These are phyloP conservation scores for Synaphobranchus kaupii DNA, from an alignment of 2,797 vertebrate genomes.

Conservation along the genomic window DNA sequence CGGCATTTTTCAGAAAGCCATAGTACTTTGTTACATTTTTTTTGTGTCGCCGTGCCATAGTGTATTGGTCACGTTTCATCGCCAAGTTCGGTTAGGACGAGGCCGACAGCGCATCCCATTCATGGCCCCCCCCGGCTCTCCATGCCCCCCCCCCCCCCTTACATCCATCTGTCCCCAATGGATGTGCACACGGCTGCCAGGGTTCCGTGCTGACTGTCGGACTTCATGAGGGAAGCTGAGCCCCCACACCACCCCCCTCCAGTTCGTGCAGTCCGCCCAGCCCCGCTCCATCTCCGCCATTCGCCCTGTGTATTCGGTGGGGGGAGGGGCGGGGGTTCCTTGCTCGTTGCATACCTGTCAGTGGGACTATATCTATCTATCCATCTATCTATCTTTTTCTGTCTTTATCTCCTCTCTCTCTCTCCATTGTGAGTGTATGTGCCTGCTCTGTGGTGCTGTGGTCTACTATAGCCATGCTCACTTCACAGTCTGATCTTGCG, in stretches of 20 bases:
- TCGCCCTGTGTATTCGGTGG: slow-evolving; percentile 24
- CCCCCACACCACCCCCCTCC: not conserved
- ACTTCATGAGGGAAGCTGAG: not conserved
- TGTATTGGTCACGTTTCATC: slow-evolving; percentile 21
- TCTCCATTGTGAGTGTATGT: slow-evolving; percentile 22
- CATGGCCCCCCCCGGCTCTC: slow-evolving; percentile 49
- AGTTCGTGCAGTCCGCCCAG: slow-evolving; percentile 40
- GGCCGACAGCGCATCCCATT: slow-evolving; percentile 45
- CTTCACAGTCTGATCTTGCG: not conserved
- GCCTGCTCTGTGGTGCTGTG: slow-evolving; percentile 4
- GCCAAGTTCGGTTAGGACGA: slow-evolving; percentile 11
- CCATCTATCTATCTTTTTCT: slow-evolving; percentile 25
- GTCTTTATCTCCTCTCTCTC: not conserved
- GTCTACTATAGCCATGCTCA: not conserved
- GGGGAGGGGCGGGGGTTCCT: slow-evolving; percentile 26
- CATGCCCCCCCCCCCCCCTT: slow-evolving; percentile 25
- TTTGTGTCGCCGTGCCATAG: slow-evolving; percentile 28
- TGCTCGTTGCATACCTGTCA: slow-evolving; percentile 36
- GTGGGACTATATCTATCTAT: not conserved
- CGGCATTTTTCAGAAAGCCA: slow-evolving; percentile 18
- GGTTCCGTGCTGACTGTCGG: not conserved
- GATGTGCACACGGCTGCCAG: slow-evolving; percentile 14
- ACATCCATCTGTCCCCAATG: slow-evolving; percentile 29
- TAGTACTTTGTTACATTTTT: not conserved
- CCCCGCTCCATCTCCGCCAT: slow-evolving; percentile 48